Conservation (phyloP, 1,140 invertebrate species). For the Microplitis mediator region DNA sequence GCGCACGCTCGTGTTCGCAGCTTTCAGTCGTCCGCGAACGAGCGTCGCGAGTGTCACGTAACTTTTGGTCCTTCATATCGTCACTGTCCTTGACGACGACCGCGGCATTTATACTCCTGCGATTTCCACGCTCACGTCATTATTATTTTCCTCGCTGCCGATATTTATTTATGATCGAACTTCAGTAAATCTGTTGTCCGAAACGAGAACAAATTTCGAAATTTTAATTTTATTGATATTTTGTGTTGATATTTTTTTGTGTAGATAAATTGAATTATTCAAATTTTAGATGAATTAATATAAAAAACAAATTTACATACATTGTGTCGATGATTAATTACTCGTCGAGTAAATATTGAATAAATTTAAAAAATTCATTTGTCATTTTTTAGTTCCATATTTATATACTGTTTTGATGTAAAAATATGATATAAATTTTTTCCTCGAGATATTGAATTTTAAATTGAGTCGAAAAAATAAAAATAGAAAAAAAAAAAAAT, state of each 20-base stretch:
- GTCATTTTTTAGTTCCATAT: too few species aligned
- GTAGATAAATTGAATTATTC: neutral
- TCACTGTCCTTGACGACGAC: neutral
- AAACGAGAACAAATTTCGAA: too few species aligned
- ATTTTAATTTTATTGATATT: too few species aligned
- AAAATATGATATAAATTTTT: too few species aligned
- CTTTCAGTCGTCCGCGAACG: slow-evolving; percentile 32
- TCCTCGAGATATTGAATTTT: neutral
- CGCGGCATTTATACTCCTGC: too few species aligned
- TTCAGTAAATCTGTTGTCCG: too few species aligned
- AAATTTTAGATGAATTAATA: neutral
- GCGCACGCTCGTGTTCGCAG: slow-evolving; percentile 24
- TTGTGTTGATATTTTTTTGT: too few species aligned
- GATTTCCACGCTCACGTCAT: too few species aligned
- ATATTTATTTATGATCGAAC: too few species aligned
- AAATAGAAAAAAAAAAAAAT: neutral
- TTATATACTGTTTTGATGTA: too few species aligned
- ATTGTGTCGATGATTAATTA: neutral
- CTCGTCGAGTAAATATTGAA: neutral
- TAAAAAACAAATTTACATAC: neutral
- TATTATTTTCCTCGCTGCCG: too few species aligned
- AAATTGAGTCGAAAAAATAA: neutral
- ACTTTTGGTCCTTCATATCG: neutral
- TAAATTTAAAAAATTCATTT: too few species aligned
- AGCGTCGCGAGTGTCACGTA: slow-evolving; percentile 31